Percentiles rank a stretch among this genome's conserved stretches.
Conservation (phyloP, 1,140 invertebrate species). For the Archivesica marissinica region DNA sequence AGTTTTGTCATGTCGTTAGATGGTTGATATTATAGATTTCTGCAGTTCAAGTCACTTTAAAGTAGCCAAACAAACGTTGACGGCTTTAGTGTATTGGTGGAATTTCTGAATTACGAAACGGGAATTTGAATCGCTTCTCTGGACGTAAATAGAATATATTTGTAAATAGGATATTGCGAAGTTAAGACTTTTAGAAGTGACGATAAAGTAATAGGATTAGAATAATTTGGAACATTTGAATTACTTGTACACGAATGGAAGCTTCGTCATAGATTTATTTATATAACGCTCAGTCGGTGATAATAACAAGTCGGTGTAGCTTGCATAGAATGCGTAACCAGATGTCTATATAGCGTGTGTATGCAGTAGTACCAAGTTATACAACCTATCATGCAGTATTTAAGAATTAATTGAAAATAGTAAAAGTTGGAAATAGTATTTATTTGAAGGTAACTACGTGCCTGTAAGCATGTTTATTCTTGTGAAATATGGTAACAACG, state of each 20-base stretch:
- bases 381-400: no score
- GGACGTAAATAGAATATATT: neutral
- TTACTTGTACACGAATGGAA: no score
- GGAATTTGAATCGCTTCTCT: neutral
- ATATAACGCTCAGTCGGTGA: no score
- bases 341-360: no score
- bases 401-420: no score
- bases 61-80: neutral
- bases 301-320: no score
- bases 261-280: no score
- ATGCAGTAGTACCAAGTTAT: no score
- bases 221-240: no score
- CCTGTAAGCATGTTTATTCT: conserved; percentile 76
- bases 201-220: conserved; percentile 1
- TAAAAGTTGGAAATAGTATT: no score
- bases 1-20: neutral
- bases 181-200: neutral
- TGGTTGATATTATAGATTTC: conserved; percentile 2
- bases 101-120: neutral
- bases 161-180: neutral
- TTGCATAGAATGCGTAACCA: no score
- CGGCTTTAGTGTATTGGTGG: neutral
- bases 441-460: no score
- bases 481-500: conserved; percentile 80
- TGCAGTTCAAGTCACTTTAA: neutral